Conservation (phyloP, 2,888 invertebrate species). For the Lomographa bimaculata region DNA sequence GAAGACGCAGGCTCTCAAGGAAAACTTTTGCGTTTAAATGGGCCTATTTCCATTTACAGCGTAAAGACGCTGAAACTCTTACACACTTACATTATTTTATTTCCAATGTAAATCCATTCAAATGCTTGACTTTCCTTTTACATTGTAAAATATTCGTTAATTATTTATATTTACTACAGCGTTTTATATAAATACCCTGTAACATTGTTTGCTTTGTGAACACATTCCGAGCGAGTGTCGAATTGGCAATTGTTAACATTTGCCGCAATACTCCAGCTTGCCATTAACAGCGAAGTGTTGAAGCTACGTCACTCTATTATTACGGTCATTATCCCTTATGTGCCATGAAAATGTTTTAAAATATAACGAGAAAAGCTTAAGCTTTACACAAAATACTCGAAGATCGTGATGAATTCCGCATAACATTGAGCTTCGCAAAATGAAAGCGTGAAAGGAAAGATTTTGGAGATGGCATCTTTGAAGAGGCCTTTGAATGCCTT, state of each 20-base stretch:
- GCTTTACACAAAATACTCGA: slow-evolving; percentile 3
- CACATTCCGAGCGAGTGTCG: slow-evolving; percentile 1
- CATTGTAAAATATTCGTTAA: too few species aligned
- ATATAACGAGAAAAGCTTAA: slow-evolving; percentile 8
- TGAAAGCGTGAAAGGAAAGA: slow-evolving; percentile 11
- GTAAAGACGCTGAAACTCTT: too few species aligned
- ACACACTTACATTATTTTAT: too few species aligned
- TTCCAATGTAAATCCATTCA: too few species aligned
- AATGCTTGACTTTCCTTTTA: too few species aligned
- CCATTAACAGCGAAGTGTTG: background rate
- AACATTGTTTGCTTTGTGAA: background rate
- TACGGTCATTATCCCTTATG: slow-evolving; percentile 1
- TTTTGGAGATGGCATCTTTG: slow-evolving; percentile 14
- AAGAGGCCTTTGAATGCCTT: slow-evolving; percentile 14
- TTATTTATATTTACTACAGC: too few species aligned
- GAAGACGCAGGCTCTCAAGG: too few species aligned
- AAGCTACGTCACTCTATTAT: slow-evolving; percentile 3
- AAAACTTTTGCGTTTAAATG: too few species aligned
- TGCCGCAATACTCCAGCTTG: background rate
- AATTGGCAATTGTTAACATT: slow-evolving; percentile 3
- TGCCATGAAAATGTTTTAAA: slow-evolving; percentile 2
- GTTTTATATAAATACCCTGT: too few species aligned
- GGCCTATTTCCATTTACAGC: too few species aligned
- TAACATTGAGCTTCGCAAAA: slow-evolving; percentile 8
- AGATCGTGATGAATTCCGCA: slow-evolving; percentile 7